Base-by-base conservation (phyloP, 2,888 invertebrate genomes). In the Drosophila hawaiiensis region DNA sequence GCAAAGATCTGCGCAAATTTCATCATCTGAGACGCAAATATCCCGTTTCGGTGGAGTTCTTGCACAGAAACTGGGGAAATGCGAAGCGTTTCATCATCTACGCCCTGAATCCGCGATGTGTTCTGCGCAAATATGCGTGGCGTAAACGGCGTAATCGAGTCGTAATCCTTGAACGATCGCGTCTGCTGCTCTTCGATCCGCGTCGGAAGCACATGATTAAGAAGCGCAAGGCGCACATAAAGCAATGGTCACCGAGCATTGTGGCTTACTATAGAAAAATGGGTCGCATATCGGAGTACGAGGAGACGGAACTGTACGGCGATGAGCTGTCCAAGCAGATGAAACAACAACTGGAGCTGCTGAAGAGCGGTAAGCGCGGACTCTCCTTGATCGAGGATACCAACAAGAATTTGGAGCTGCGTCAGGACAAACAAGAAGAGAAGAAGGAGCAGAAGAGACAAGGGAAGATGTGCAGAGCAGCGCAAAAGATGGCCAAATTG, bases 321-420 rank as follows among this genome's bases (percentile, higher is more conserved):
- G 91, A 91, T 19, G 91, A 92, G 66, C 74, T 93, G 12, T 89
- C 90, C 60, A 91, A 91, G 66, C 89, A 92, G 65, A 70, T 93
- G 68, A 93, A 93, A 64, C 83, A 93, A 50, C 93, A 93, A 60
- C 78, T 93, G 56, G 91, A 92, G 68, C 64, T 93, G 39, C 68
- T 93, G 1, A 92, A 92, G 68, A 91, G 71, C 53, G 80, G 89
- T 14, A 92, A 92, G 49, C 84, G 92, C 0, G 84, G 73, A 1
- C 64, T 90, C 4, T 84, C 89, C 0, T 62, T 92, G 4, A 90
- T 92, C 9, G 85, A 88, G 62, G 85, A 84, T 50, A 68, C 74
- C 16, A 80, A 73, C 53, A 78, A 63, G 43, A 82, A 73, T 50
- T 54, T 71, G 0, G 67, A 83, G 22, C n/a, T 76, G 16, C 62